Evolutionary conservation across 2,888 invertebrate species (phyloP).

Genomic region (Ophion obscuratus): DNA sequence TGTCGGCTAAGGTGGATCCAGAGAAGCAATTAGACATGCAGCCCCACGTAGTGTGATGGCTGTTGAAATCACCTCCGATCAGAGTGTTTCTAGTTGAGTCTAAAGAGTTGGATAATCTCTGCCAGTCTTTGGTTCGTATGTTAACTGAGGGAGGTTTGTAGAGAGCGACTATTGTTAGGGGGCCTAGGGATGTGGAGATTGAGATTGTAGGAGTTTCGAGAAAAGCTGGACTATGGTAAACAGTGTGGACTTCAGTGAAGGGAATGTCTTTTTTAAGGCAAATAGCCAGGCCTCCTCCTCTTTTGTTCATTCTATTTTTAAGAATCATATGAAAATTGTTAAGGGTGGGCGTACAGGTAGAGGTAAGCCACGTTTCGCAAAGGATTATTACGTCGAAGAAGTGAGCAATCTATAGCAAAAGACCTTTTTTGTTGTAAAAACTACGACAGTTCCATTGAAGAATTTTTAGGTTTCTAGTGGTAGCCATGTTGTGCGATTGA

Average conservation of each 20-base stretch:
- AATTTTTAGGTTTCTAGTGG: constrained; percentile 11
- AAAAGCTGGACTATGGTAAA: neutral
- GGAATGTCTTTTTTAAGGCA: constrained; percentile 26
- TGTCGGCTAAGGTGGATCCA: neutral
- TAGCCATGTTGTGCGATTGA: neutral
- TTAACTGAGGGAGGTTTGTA: constrained; percentile 2
- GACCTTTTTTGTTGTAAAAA: constrained; percentile 22
- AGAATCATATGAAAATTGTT: constrained; percentile 10
- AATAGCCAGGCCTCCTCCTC: constrained; percentile 38
- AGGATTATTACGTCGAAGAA: constrained; percentile 36
- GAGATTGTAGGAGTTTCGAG: constrained; percentile 25
- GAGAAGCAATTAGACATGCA: constrained; percentile 1
- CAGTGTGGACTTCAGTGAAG: constrained; percentile 6
- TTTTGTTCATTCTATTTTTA: neutral
- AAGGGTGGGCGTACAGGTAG: neutral
- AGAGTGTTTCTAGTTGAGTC: neutral
- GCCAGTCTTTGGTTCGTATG: neutral
- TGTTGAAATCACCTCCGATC: constrained; percentile 6
- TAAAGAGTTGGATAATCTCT: constrained; percentile 14
- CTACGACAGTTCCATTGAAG: constrained; percentile 41
- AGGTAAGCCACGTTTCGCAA: constrained; percentile 31
- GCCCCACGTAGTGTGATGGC: constrained; percentile 29
- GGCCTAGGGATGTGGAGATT: constrained; percentile 21
- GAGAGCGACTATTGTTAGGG: constrained; percentile 17
- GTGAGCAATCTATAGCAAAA: too few species aligned